phyloP scores from a whole-genome alignment of 2,797 vertebrate genomes.

The Setipinna tenuifilis region DNA sequence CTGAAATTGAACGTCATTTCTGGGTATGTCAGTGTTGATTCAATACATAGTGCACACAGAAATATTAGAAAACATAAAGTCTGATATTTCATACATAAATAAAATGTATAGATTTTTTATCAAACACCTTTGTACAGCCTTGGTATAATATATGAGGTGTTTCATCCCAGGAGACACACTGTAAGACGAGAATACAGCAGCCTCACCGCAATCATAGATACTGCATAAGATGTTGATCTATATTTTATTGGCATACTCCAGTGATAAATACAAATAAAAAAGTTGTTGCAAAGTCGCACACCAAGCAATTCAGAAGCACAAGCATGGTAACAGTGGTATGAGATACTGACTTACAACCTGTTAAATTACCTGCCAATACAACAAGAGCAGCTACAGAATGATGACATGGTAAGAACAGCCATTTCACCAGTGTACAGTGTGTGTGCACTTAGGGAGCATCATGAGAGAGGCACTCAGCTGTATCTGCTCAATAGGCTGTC shows the following conservation, averaged over 20 bases:
- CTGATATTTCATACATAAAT: background rate
- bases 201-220: background rate
- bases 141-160: background rate
- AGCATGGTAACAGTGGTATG: background rate
- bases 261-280: background rate
- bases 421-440: no score
- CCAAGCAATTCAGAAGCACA: background rate
- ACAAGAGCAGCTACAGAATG: background rate
- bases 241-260: background rate
- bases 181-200: background rate
- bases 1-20: background rate
- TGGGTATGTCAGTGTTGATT: background rate
- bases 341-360: background rate
- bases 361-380: background rate
- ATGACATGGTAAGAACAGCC: background rate
- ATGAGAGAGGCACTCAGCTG: background rate
- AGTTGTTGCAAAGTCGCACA: background rate
- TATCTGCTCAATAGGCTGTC: background rate
- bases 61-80: no score
- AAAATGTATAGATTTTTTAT: background rate
- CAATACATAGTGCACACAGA: background rate
- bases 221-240: constrained; percentile 1
- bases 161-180: background rate
- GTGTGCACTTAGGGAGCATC: background rate
- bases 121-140: background rate